A percentile compares a stretch with the other conserved stretches of the same genome.
These are phyloP conservation scores for Acanthisitta chloris DNA, from an alignment of 2,113 vertebrate genomes.

Conservation along the genomic window DNA sequence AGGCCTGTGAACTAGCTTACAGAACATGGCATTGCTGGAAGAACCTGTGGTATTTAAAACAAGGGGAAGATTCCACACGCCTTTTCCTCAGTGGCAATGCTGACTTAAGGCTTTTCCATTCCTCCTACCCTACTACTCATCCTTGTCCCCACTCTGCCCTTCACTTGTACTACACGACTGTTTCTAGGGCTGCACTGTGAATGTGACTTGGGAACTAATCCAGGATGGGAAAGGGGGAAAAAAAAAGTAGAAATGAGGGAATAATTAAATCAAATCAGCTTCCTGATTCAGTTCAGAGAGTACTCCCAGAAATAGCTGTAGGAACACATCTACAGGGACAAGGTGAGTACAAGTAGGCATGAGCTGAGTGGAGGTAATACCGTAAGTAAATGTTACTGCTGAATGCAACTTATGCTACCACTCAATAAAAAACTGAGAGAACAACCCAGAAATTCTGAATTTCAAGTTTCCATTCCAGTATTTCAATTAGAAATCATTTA, in stretches of 20 bases:
- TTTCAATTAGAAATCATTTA: background rate
- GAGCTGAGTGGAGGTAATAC: background rate
- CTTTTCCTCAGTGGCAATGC: background rate
- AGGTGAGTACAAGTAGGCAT: background rate
- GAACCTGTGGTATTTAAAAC: background rate
- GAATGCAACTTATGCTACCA: background rate
- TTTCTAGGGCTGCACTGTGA: background rate
- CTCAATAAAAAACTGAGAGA: background rate
- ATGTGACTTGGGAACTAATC: background rate
- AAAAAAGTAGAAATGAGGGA: background rate
- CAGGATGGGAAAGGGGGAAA: background rate
- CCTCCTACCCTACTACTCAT: background rate
- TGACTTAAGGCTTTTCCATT: background rate
- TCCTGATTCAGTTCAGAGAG: background rate
- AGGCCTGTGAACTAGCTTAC: background rate
- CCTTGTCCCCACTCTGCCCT: background rate
- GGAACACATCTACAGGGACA: background rate
- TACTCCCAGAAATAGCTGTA: constrained; percentile 1
- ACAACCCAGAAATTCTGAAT: background rate
- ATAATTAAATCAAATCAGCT: constrained; percentile 8
- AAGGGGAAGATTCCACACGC: background rate
- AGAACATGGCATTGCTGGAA: background rate
- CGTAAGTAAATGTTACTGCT: background rate
- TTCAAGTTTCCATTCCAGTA: background rate
- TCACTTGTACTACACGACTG: background rate